Conservation (phyloP, 1,140 invertebrate species). For the Neodiprion pinetum region DNA sequence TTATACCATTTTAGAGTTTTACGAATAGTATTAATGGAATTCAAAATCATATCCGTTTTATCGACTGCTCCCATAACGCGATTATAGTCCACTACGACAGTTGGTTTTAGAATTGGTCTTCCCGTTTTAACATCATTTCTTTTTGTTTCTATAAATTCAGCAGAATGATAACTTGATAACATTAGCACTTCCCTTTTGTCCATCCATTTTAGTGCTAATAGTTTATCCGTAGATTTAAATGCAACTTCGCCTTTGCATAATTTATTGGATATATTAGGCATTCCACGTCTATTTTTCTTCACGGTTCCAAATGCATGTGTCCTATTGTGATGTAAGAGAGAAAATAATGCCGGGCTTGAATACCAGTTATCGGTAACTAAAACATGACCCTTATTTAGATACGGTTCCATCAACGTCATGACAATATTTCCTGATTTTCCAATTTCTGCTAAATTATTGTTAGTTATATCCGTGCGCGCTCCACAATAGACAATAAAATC, state of each 20-base stretch:
- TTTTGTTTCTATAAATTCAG: slow-evolving; percentile 16
- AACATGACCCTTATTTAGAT: slow-evolving; percentile 40
- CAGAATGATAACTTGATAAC: slow-evolving; percentile 24
- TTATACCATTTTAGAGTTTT: slow-evolving; percentile 25
- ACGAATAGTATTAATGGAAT: slow-evolving; percentile 18
- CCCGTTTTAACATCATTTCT: slow-evolving; percentile 24
- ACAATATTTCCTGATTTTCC: slow-evolving; percentile 46
- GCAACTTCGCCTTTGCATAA: slow-evolving; percentile 34
- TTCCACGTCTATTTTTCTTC: slow-evolving; percentile 36
- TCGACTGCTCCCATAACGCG: slow-evolving; percentile 25
- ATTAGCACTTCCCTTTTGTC: slow-evolving; percentile 26
- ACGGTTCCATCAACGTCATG: slow-evolving; percentile 37
- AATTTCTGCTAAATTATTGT: slow-evolving; percentile 21
- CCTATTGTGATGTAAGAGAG: slow-evolving; percentile 33
- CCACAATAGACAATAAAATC: slow-evolving; percentile 45
- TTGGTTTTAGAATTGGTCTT: slow-evolving; percentile 20
- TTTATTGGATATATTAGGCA: slow-evolving; percentile 39
- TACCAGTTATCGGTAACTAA: slow-evolving; percentile 53
- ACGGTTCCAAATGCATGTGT: slow-evolving; percentile 45
- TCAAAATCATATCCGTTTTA: slow-evolving; percentile 26
- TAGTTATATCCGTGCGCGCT: slow-evolving; percentile 21
- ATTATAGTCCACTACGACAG: slow-evolving; percentile 28
- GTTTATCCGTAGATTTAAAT: slow-evolving; percentile 24
- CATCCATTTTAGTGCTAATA: slow-evolving; percentile 35
- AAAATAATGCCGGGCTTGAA: slow-evolving; percentile 40